Percentiles rank a stretch among this genome's conserved stretches.
phyloP scores from a whole-genome alignment of 2,797 vertebrate genomes.

The Oceanodroma leucorhoa region DNA sequence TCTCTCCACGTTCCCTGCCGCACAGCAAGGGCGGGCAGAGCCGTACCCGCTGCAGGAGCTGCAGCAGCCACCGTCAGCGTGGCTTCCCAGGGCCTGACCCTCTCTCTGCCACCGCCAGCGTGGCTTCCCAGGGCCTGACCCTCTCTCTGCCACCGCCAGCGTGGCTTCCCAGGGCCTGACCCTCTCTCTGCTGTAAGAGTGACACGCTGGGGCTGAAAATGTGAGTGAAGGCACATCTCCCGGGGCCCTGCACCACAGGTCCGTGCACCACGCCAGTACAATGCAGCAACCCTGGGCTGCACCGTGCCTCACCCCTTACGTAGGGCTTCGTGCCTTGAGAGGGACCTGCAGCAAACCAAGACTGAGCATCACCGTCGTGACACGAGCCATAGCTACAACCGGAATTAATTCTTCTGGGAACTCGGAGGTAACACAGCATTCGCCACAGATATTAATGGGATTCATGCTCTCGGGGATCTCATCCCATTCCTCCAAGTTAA shows the following conservation, averaged over 20 bases:
- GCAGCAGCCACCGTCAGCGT: neutral
- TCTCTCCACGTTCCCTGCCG: neutral
- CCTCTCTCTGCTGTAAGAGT: neutral
- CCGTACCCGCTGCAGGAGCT: fast-evolving
- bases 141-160: neutral
- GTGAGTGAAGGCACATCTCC: fast-evolving
- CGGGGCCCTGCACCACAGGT: neutral
- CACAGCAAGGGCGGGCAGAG: neutral
- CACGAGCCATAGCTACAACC: neutral
- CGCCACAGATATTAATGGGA: neutral
- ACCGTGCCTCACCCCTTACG: fast-evolving
- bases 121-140: neutral
- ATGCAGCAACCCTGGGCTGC: neutral
- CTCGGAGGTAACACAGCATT: neutral
- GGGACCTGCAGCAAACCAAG: neutral
- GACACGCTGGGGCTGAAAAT: neutral
- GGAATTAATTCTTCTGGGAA: neutral
- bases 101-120: neutral
- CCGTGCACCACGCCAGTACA: fast-evolving
- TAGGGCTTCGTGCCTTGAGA: neutral
- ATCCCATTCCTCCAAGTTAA: neutral
- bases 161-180: no score
- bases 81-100: neutral
- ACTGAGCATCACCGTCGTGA: neutral
- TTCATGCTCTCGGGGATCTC: neutral